Base-by-base conservation (phyloP, 2,888 invertebrate species). In the Osmoderma eremita region DNA sequence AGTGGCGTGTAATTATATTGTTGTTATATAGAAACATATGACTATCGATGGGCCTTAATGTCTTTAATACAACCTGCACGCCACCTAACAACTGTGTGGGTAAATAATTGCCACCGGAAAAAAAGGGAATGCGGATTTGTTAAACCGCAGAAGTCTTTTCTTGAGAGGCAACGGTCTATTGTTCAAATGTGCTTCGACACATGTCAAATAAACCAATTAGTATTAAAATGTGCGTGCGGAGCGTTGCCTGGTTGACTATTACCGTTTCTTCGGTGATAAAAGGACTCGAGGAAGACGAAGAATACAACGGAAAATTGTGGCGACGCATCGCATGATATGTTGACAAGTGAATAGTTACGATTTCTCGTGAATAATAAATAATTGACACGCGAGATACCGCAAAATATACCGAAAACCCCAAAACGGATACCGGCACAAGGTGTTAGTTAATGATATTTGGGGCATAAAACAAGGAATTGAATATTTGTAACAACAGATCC, bases 271-370 rank as follows among this genome's bases (percentile, higher is more conserved):
- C n/a, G 17, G 17, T 3, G 41, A 41, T 17, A 6, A 5, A 6
- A 20, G 41, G 13, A 22, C 12, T 20, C 49, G 56, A 38, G 68
- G 61, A 67, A 56, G 50, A 66, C 42, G 58, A 63, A n/a, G n/a
- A n/a, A n/a, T n/a, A n/a, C n/a, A n/a, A n/a, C n/a, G n/a, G n/a
- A n/a, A n/a, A 70, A 72, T 65, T 63, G 61, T 54, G 58, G 67
- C 79, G 77, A 80, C 80, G 81, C 79, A 80, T 76, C 79, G 81
- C 73, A 73, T 79, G 81, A 81, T 79, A 80, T 79, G 81, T 80
- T 81, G 80, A 81, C 81, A 81, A 78, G 78, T 78, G 76, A 80
- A 77, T 78, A 73, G 74, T 72, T 76, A 72, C 74, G 73, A 75
- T 74, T 75, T 75, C 69, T 69, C 65, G 62, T 65, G 30, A 30